Evolutionary conservation across 2,888 invertebrate genomes (phyloP), one percentile per base, ranked within the genome.

Genomic region (Formica aserva): DNA sequence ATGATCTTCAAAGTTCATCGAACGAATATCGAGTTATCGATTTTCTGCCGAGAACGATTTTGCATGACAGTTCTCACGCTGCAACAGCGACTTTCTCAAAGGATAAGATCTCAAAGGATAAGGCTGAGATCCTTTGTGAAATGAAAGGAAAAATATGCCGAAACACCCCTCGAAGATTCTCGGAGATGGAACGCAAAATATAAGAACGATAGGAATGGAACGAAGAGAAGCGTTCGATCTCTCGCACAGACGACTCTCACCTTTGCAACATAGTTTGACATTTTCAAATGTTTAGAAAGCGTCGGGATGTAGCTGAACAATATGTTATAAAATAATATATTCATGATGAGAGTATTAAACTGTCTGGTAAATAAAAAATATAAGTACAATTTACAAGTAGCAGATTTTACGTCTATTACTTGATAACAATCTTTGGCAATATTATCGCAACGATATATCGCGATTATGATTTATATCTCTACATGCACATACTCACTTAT

Each of bases 21-120:
- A 72, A 60, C 57, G 60, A 45, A 38, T 80, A 72, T 80, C 32
- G 78, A 80, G 22, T 72, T 62, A 80, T 80, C 45, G 78, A 80
- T 80, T 72, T 22, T 45, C 4, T 32, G n/a, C 32, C 57, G 41
- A 67, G 45, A 66, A 76, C 52, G 35, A 66, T 26, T 76, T 67
- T 66, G 57, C 15, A 15, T 22, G 11, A 69, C 57, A 22, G 29
- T 71, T 72, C 41, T 69, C 69, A 60, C 74, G 55, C 41, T 22
- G 15, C 32, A 18, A 15, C 13, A 0, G 41, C 32, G 22, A 18
- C 45, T 74, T 72, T 35, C 74, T 80, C 60, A 26, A 55, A 77
- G 22, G 5, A 57, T 48, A 3, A 65, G 22, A 35, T 35, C 60
- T 80, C 45, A 26, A 55, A 77, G 22, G 3, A 57, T 48, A 3